Base-by-base conservation (phyloP, 2,113 vertebrate species). In the Scomber colias region DNA sequence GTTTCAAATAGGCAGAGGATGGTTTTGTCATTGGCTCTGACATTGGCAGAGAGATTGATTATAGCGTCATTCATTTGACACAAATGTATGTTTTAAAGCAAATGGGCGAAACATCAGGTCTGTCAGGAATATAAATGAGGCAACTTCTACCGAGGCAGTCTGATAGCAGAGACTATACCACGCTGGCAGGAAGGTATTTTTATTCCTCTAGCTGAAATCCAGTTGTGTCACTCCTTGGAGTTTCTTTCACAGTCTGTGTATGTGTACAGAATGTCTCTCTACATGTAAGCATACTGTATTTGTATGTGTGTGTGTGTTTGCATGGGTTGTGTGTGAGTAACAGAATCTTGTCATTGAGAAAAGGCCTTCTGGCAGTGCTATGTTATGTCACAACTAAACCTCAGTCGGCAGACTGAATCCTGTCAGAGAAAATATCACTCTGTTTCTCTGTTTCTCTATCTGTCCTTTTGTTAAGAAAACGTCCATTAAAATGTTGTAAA, bases 21-120 rank as follows among this genome's bases (percentile, higher is more conserved):
- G 84, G 66, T 77, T 86, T 90, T 91, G 81, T 88, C 89, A 90
- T 87, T 92, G 89, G 40, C 65, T 44, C 63, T 84, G 86, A 87
- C 87, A 84, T 84, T 89, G 86, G 83, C 24, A 66, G 55, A 76
- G 77, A 89, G 90, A 94, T 91, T 91, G 86, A 93, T 93, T 87
- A 78, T 61, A 60, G 45, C 27, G 64, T 77, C 78, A 79, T 81
- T 90, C 71, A 68, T 87, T 79, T 91, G 89, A 87, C 84, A 88
- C 87, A 92, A 91, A 92, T 77, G 66, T 81, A 82, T 79, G 77
- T 89, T 92, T 90, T 82, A 63, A 91, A 85, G 83, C 83, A 87
- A 87, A 90, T 87, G 82, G 83, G 59, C 40, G 64, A 89, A 90
- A 89, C 78, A 84, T 86, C 75, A 61, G 68, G 35, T 66, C 78